Evolutionary conservation across 2,797 vertebrate species (phyloP).

Genomic region (Dryobates pubescens): DNA sequence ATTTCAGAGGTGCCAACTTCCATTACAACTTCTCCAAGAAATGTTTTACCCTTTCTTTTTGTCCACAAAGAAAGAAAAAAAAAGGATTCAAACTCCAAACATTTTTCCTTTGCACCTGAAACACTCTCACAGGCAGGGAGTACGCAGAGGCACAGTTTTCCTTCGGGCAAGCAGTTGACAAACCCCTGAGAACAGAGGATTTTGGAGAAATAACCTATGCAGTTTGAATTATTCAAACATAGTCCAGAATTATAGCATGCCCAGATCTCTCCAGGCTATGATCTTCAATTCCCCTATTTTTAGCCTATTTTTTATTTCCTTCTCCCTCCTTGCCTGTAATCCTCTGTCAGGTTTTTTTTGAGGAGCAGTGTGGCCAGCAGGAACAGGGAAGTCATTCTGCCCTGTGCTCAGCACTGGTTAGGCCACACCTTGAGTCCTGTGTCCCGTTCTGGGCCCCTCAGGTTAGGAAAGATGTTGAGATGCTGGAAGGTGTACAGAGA

Average conservation of each 20-base stretch:
- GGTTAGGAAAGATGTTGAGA: too few relatives aligned
- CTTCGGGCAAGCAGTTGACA: neutral
- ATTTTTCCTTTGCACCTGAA: neutral
- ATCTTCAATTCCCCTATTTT: neutral
- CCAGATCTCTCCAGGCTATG: neutral
- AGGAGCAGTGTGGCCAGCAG: too few relatives aligned
- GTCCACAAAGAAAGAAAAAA: too few relatives aligned
- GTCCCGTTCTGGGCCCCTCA: too few relatives aligned
- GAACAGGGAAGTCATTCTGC: too few relatives aligned
- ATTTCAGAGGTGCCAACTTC: neutral
- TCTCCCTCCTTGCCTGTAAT: neutral
- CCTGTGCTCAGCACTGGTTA: too few relatives aligned
- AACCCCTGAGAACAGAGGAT: too few relatives aligned
- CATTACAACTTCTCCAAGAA: slow-evolving; percentile 8
- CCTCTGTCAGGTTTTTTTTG: neutral
- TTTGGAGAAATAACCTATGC: slow-evolving; percentile 11
- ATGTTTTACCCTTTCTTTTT: too few relatives aligned
- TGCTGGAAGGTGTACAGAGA: too few relatives aligned
- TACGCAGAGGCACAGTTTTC: too few relatives aligned
- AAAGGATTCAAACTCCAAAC: too few relatives aligned
- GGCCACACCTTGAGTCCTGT: too few relatives aligned
- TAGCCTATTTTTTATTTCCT: neutral
- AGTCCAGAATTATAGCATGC: slow-evolving; percentile 29
- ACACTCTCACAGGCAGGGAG: neutral
- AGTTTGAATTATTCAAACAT: slow-evolving; percentile 60